Evolutionary conservation across 2,888 invertebrate genomes (phyloP).

Genomic region (Dexiosoma caninum): DNA sequence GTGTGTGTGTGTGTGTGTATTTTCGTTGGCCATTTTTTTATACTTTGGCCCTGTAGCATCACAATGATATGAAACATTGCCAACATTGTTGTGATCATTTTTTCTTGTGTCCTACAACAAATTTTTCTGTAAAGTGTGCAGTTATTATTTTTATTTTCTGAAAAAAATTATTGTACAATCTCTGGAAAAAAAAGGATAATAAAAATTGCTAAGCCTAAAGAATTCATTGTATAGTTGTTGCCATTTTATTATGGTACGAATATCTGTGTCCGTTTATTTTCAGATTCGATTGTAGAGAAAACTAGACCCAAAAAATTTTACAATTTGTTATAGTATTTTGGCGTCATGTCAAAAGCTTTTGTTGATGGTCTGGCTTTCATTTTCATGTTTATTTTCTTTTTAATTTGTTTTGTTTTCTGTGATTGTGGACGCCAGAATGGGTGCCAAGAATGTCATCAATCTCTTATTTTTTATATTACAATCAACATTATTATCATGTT

Average conservation of each 20-base stretch:
- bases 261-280: not conserved
- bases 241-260: not conserved
- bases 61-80: constrained; percentile 57
- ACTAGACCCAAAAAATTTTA: constrained; percentile 41
- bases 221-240: not conserved
- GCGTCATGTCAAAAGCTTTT: constrained; percentile 58
- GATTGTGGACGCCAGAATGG: constrained; percentile 53
- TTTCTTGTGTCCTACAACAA: too few species aligned
- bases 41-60: constrained; percentile 19
- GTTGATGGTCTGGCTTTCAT: constrained; percentile 50
- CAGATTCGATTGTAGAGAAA: constrained; percentile 3
- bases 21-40: constrained; percentile 50
- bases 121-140: constrained; percentile 4
- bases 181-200: not conserved
- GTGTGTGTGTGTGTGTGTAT: constrained; percentile 37
- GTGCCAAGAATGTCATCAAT: constrained; percentile 61
- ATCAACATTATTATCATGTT: constrained; percentile 14
- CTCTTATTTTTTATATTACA: constrained; percentile 34
- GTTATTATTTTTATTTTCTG: not conserved
- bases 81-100: constrained; percentile 52
- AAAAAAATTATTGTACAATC: not conserved
- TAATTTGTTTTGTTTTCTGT: constrained; percentile 15
- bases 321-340: constrained; percentile 46
- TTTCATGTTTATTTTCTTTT: not conserved
- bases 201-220: constrained; percentile 48